Evolutionary conservation across 2,888 invertebrate genomes (phyloP), one percentile per base, ranked within the genome.

Genomic region (Sphaerophoria rueppellii): DNA sequence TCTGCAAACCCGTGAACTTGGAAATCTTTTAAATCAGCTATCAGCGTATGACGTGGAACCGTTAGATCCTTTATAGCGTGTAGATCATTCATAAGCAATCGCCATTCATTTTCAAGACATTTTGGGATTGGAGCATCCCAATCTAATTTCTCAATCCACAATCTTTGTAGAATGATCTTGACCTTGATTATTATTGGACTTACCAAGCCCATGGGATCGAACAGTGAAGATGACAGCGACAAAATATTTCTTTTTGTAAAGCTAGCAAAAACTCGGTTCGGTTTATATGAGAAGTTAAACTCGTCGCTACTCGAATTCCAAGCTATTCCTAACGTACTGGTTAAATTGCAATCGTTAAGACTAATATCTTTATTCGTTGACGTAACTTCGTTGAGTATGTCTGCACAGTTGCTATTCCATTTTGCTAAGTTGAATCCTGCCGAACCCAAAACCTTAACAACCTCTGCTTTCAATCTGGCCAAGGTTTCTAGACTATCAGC

Each of bases 391-490:
- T 32, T 4, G 77, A 87, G 81, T 24, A 76, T 74, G 75, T 87
- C 57, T 86, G 74, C 81, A 87, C 69, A 43, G 82, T 32, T 82
- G 87, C 67, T 81, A 89, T 16, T 82, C 77, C 60, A 54, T 54
- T 54, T 77, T 4, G 69, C 32, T 57, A 82, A 43, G 40, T 73
- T 73, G 14, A 73, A 40, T 16, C 78, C 74, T 50, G 60, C 74
- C 16, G 58, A 65, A 7, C 12, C 4, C 16, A 83, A 43, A 0
- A 78, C 16, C 0, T 16, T 34, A 2, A 14, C 24, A 3, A 67
- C 48, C 48, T 83, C 63, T 9, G 4, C 43, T 12, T 57, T 48
- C 9, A 16, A 65, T 16, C 24, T 16, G 1, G 32, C 12, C 11
- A 77, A 34, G 0, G 40, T 12, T 12, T 82, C 57, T 0, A 82